phyloP scores from a whole-genome alignment of 2,888 invertebrate species.

The Nemurella pictetii region DNA sequence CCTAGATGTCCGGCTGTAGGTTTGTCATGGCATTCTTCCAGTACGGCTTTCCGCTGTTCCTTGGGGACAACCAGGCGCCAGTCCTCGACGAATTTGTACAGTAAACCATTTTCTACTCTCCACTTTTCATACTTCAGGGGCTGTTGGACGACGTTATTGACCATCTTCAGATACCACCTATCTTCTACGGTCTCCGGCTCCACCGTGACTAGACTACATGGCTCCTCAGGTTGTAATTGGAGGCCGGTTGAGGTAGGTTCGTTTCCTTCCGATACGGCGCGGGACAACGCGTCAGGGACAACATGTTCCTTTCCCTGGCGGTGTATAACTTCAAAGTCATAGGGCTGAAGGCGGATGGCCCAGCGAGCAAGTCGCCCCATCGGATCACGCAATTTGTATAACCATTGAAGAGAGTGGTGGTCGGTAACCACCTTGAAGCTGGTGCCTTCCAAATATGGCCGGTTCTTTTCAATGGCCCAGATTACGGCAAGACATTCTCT shows the following conservation, averaged over 20 bases:
- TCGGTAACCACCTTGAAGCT: constrained; percentile 27
- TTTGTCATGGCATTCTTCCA: constrained; percentile 43
- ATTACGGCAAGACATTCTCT: constrained; percentile 25
- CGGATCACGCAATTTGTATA: constrained; percentile 13
- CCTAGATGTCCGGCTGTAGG: constrained; percentile 45
- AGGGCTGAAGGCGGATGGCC: too few species aligned
- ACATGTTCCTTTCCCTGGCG: constrained; percentile 25
- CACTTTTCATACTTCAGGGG: not conserved
- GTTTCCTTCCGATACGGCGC: too few species aligned
- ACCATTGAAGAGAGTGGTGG: constrained; percentile 26
- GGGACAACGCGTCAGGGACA: too few species aligned
- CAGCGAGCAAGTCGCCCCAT: too few species aligned
- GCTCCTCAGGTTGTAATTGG: too few species aligned
- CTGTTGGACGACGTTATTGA: not conserved
- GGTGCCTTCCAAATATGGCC: constrained; percentile 31
- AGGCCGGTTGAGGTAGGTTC: too few species aligned
- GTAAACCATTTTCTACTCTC: not conserved
- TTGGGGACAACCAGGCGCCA: constrained; percentile 43
- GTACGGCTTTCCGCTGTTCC: constrained; percentile 23
- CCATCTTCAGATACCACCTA: too few species aligned
- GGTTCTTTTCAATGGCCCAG: constrained; percentile 27
- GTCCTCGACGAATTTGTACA: not conserved
- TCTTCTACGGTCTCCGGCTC: too few species aligned
- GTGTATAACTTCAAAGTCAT: too few species aligned
- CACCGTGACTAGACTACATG: too few species aligned